Evolutionary conservation across 2,797 vertebrate species (phyloP), one percentile per base, ranked within the genome.

Genomic region (Falco concolor): DNA sequence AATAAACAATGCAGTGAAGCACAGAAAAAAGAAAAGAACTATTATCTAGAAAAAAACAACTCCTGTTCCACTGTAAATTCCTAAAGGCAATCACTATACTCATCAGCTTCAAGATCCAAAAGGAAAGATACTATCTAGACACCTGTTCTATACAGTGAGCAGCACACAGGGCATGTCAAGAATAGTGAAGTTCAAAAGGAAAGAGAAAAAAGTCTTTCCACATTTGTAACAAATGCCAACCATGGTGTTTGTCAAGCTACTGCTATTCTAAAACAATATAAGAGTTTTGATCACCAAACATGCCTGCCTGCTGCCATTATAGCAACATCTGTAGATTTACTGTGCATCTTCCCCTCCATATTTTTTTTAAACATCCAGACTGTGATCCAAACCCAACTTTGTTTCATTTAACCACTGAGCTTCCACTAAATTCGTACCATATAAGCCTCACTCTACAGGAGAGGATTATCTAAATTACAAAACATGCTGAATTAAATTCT

Each of bases 81-180:
- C 57, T 78, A 81, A 68, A 65, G 77, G 24, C 28, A 54, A 42
- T 22, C 67, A 63, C 28, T 44, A 52, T 8, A 67, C 32, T 63
- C 30, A 88, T 12, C 36, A 59, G 14, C 18, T 28, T 65, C 47
- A 77, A 45, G 16, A 90, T 7, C 34, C 28, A 40, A 75, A 87
- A 67, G 45, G 6, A 34, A 52, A 74, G 3, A 13, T 18, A 78
- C 10, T 56, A 59, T 27, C 32, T 45, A 68, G 20, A 40, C 13
- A 47, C 6, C 12, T 50, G 7, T 20, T 13, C 50, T 56, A 27
- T 12, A 36, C 27, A 67, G 5, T 2, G 6, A 73, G 54, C 30
- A 79, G 52, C 36, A 76, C 24, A 36, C 0, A 49, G 40, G 67
- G 40, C 42, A 83, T 0, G 0, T 4, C 6, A 77, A 15, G 49